Conservation (phyloP, 2,797 vertebrate species). For the Anguilla megastoma region DNA sequence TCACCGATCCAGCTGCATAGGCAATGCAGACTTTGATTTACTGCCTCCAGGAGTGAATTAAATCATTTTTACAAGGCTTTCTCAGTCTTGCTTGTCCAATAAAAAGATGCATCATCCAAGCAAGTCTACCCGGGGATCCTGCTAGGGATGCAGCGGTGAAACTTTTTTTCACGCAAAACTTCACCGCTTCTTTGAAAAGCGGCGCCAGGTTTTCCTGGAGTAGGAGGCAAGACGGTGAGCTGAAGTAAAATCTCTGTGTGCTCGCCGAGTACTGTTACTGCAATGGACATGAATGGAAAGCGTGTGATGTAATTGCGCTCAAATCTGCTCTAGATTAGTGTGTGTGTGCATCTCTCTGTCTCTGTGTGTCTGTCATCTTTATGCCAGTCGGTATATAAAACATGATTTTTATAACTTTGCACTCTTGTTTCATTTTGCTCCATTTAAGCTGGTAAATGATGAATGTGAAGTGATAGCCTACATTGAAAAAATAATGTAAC, state of each 20-base stretch:
- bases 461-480: neutral
- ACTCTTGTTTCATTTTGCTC: too few species aligned
- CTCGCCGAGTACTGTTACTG: too few species aligned
- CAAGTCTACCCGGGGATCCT: constrained; percentile 35
- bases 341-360: too few species aligned
- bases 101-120: constrained; percentile 56
- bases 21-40: constrained; percentile 54
- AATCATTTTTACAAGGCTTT: constrained; percentile 63
- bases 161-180: neutral
- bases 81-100: constrained; percentile 57
- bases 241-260: neutral
- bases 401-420: too few species aligned
- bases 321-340: neutral
- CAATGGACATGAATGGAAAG: too few species aligned
- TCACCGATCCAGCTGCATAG: constrained; percentile 18
- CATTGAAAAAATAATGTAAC: neutral
- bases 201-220: neutral
- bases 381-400: too few species aligned
- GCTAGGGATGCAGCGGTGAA: constrained; percentile 21
- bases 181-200: neutral
- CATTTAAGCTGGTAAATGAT: neutral
- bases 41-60: constrained; percentile 57
- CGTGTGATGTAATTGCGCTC: neutral
- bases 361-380: too few species aligned
- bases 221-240: neutral